Base-by-base conservation (phyloP, 2,797 vertebrate genomes). In the Chromobotia macracanthus region DNA sequence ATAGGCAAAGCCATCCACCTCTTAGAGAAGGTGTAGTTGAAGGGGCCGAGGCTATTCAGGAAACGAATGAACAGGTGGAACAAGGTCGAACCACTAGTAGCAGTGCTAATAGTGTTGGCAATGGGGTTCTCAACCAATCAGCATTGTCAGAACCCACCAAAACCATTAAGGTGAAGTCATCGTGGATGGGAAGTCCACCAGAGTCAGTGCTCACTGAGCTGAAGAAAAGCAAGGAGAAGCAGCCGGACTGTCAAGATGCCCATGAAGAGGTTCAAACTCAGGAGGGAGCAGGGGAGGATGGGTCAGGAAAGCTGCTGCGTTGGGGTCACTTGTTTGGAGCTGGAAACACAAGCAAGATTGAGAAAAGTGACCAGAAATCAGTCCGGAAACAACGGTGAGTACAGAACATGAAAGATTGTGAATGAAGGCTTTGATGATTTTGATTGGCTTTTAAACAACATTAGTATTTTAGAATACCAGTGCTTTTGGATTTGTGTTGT, bases 151-250 rank as follows among this genome's bases (percentile, higher is more conserved):
- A 84, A 25, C 79, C 87, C 0, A 64, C 73, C 0, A 90, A 85
- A 61, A 6, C 72, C 35, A 9, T 75, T 65, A 91, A 91, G 72
- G 95, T 89, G 68, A 92, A 93, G 86, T 92, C 94, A 0, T 96
- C 94, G 1, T 97, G 97, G 97, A 98, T 98, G 97, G 97, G 97
- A 8, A 98, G 96, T 83, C 97, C 97, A 0, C 97, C 96, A 0
- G 97, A 98, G 81, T 97, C 95, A 0, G 93, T 97, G 46, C 87
- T 97, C 60, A 92, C 92, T 0, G 95, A 95, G 85, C 89, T 95
- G 79, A 95, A 93, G 79, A 86, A 46, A 56, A 93, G 88, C 86
- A 93, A 94, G 69, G 95, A 96, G 19, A 94, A 91, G 58, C 94
- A 94, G 23, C 16, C 77, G 0, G 65, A 86, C 2, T 80, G 79